phyloP scores from a whole-genome alignment of 2,113 vertebrate species.

The Ptychochromis oligacanthus region DNA sequence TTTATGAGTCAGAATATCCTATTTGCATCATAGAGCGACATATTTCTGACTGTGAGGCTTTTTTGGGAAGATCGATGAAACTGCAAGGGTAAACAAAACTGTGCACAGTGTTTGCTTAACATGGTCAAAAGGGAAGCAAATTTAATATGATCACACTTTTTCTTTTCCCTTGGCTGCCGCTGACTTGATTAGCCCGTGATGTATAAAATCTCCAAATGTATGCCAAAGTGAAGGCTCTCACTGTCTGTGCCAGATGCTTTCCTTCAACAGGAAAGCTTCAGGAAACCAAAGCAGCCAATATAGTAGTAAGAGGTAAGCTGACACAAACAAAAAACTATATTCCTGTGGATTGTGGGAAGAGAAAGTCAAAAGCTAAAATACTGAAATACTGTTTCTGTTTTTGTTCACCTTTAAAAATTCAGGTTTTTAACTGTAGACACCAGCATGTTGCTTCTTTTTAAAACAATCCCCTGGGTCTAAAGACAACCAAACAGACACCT shows the following conservation, averaged over 20 bases:
- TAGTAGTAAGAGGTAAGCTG: slow-evolving; percentile 29
- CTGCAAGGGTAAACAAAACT: background rate
- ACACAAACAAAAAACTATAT: slow-evolving; percentile 24
- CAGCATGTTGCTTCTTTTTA: background rate
- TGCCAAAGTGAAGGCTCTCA: slow-evolving; percentile 35
- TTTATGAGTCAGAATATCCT: slow-evolving; percentile 24
- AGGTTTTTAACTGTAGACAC: background rate
- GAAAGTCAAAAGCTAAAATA: background rate
- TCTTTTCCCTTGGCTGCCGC: slow-evolving; percentile 11
- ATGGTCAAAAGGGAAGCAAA: background rate
- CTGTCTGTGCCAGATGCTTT: slow-evolving; percentile 63
- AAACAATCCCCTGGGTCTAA: background rate
- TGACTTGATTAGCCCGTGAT: background rate
- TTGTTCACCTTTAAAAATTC: background rate
- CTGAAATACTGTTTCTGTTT: background rate
- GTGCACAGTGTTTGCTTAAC: background rate
- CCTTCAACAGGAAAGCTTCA: slow-evolving; percentile 59
- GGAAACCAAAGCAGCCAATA: slow-evolving; percentile 63
- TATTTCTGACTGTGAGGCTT: slow-evolving; percentile 36
- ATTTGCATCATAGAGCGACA: slow-evolving; percentile 10
- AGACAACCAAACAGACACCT: slow-evolving; percentile 5
- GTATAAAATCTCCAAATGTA: slow-evolving; percentile 25
- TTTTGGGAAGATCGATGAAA: slow-evolving; percentile 21
- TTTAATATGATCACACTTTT: slow-evolving; percentile 2
- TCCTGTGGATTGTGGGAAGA: slow-evolving; percentile 17